These are phyloP conservation scores for Catharus bicknelli DNA, from an alignment of 2,113 vertebrate genomes.

Conservation along the genomic window DNA sequence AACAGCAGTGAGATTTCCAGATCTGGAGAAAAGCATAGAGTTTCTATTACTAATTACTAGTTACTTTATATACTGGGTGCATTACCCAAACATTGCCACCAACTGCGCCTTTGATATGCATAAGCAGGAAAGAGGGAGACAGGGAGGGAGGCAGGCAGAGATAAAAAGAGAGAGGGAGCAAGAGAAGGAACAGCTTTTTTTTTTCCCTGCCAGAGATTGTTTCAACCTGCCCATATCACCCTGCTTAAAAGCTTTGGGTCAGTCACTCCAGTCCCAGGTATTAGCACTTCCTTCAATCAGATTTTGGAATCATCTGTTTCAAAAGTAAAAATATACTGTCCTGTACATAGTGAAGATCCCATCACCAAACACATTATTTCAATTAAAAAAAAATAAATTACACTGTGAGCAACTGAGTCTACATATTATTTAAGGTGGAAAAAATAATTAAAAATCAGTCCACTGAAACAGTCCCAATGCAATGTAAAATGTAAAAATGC, in stretches of 20 bases:
- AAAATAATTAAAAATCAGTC: not conserved
- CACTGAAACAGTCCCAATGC: not conserved
- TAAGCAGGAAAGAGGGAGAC: constrained; percentile 64
- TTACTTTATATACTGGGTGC: constrained; percentile 83
- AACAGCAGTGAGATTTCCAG: constrained; percentile 66
- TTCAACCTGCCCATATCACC: constrained; percentile 65
- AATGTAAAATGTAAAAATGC: not conserved
- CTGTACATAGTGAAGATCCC: not conserved
- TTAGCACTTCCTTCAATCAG: not conserved
- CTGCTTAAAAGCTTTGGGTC: constrained; percentile 34
- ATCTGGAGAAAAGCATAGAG: constrained; percentile 65
- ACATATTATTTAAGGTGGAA: not conserved
- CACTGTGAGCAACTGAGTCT: not conserved
- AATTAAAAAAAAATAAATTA: not conserved
- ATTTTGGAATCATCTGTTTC: not conserved
- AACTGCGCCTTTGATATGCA: constrained; percentile 92
- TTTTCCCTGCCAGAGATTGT: constrained; percentile 56
- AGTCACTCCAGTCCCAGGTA: not conserved
- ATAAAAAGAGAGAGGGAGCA: not conserved
- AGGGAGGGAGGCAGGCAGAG: constrained; percentile 38
- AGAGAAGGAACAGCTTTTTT: constrained; percentile 54
- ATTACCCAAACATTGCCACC: constrained; percentile 89
- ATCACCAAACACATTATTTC: not conserved
- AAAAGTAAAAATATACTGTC: not conserved
- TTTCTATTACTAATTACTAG: constrained; percentile 86